Base-by-base conservation (phyloP, 2,888 invertebrate genomes). In the Drosophila paramelanica region DNA sequence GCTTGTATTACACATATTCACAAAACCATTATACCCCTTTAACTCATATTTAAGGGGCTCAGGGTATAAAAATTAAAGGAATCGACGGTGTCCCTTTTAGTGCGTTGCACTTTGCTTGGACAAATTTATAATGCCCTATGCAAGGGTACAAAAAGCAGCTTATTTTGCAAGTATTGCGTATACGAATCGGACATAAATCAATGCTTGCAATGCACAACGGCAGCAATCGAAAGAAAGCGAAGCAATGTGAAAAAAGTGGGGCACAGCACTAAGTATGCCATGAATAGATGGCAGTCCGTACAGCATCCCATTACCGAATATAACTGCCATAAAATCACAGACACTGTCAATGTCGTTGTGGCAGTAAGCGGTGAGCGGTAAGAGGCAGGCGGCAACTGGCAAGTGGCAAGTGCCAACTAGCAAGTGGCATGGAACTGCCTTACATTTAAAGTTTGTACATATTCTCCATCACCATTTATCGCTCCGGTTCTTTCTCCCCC, bases 291-390 rank as follows among this genome's bases (percentile, higher is more conserved):
- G 50, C 43, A 45, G 45, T 31, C 47, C 53, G 33, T 50, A 36
- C 31, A 53, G 52, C 25, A 56, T 59, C 41, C 62, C 49, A 57
- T 55, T 47, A 45, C 52, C 36, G 13, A 60, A 51, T 45, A 39
- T 71, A 79, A 79, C 68, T 57, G 52, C 61, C 79, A 67, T 61
- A 75, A 67, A 67, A 79, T 78, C 77, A 67, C 53, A 51, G 71
- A 76, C 67, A 57, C 52, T 59, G 68, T 56, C 73, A 73, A 62
- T 68, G 77, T 46, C 53, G 42, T 4, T 3, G 3, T 23, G 42
- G 20, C 14, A 17, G 38, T 7, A 51, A 5, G 3, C 42, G 36
- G 14, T 31, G 5, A 47, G n/a, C 36, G 33, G 36, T 8, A 43
- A 14, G 17, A 20, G 23, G 42, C 43, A 50, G 5, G 14, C 31